Evolutionary conservation across 2,888 invertebrate species (phyloP).

Genomic region (Griposia aprilina): DNA sequence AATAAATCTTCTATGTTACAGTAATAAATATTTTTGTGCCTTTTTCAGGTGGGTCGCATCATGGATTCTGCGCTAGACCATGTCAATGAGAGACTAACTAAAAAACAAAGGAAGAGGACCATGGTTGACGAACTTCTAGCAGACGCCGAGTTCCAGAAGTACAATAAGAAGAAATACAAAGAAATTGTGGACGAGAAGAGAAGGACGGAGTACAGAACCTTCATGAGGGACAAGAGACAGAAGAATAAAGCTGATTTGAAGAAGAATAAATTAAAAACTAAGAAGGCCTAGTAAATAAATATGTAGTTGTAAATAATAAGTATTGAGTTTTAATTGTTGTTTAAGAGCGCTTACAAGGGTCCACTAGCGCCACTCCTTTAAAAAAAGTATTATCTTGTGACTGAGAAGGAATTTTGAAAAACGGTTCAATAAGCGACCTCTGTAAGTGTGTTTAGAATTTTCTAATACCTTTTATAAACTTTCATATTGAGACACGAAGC

Average conservation of each 20-base stretch:
- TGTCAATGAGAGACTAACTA: constrained; percentile 95
- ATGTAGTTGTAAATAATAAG: not conserved
- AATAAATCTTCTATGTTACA: not conserved
- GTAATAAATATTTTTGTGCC: not conserved
- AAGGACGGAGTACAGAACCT: constrained; percentile 93
- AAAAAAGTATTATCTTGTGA: too few relatives aligned
- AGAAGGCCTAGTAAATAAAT: constrained; percentile 70
- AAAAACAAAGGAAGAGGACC: constrained; percentile 96
- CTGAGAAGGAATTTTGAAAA: too few relatives aligned
- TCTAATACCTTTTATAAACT: too few relatives aligned
- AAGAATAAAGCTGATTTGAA: constrained; percentile 90
- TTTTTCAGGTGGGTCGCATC: constrained; percentile 93
- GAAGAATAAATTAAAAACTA: constrained; percentile 81
- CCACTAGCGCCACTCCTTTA: too few relatives aligned
- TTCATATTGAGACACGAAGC: too few relatives aligned
- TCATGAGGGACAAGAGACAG: constrained; percentile 93
- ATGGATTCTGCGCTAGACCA: constrained; percentile 97
- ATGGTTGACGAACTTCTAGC: constrained; percentile 98
- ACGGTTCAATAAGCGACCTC: too few relatives aligned
- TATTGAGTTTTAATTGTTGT: not conserved
- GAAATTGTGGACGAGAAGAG: constrained; percentile 94
- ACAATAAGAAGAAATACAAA: constrained; percentile 95
- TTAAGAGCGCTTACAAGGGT: too few relatives aligned
- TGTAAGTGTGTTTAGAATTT: too few relatives aligned
- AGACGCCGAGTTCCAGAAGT: constrained; percentile 96